Percentiles rank a stretch among this genome's conserved stretches.
Evolutionary conservation across 2,888 invertebrate species (phyloP).

Genomic region (Coelinius sp.): DNA sequence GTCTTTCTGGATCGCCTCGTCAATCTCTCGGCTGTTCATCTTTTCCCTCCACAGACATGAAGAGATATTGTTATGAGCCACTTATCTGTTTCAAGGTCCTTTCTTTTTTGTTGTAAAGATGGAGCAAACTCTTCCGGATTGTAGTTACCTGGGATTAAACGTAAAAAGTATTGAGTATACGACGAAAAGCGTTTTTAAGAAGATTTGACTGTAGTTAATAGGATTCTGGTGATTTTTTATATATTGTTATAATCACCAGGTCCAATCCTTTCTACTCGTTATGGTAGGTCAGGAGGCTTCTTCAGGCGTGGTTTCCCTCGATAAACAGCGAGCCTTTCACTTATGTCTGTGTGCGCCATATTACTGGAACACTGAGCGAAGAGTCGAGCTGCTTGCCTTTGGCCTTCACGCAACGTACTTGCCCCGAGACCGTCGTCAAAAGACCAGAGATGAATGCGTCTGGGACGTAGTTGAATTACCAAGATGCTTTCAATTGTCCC

Average conservation of each 20-base stretch:
- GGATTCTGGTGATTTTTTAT: neutral
- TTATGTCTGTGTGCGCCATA: slow-evolving; percentile 50
- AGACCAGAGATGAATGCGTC: neutral
- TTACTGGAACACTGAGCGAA: slow-evolving; percentile 39
- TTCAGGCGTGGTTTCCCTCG: slow-evolving; percentile 15
- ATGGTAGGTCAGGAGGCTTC: slow-evolving; percentile 58
- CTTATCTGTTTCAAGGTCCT: slow-evolving; percentile 16
- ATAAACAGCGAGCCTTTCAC: slow-evolving; percentile 59
- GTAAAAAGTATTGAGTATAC: neutral
- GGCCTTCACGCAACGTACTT: slow-evolving; percentile 44
- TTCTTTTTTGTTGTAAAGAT: neutral
- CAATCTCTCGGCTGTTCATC: slow-evolving; percentile 1
- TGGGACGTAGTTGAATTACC: neutral
- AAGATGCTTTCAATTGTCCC: neutral
- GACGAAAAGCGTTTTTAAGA: neutral
- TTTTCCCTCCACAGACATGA: neutral
- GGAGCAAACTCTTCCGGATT: neutral
- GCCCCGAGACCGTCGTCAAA: neutral
- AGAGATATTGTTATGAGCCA: neutral
- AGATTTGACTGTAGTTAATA: neutral
- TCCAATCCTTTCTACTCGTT: slow-evolving; percentile 40
- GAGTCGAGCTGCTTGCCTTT: slow-evolving; percentile 56
- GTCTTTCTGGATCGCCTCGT: neutral
- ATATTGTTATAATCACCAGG: neutral
- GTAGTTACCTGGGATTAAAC: neutral